Evolutionary conservation across 2,113 vertebrate species (phyloP).

Genomic region (Pelecanus crispus): DNA sequence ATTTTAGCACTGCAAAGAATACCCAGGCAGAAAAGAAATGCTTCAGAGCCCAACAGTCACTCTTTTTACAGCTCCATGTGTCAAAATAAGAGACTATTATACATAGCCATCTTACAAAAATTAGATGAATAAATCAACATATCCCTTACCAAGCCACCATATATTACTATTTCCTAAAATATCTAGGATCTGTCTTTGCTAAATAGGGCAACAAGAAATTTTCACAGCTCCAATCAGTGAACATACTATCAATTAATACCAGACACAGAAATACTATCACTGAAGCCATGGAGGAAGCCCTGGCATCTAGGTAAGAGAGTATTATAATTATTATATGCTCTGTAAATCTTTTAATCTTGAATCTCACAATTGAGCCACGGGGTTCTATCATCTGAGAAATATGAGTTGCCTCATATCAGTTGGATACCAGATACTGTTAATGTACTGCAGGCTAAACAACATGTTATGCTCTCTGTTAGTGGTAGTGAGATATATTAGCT

Average conservation of each 20-base stretch:
- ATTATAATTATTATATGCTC: not conserved
- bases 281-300: not conserved
- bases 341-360: slow-evolving; percentile 6
- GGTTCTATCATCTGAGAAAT: not conserved
- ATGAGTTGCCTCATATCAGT: not conserved
- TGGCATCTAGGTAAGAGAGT: not conserved
- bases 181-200: not conserved
- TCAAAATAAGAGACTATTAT: not conserved
- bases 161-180: not conserved
- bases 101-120: not conserved
- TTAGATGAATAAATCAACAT: not conserved
- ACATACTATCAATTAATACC: not conserved
- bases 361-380: not conserved
- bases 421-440: not conserved
- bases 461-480: not conserved
- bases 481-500: not conserved
- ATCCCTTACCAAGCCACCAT: not conserved
- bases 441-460: not conserved
- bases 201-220: not conserved
- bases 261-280: not conserved
- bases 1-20: not conserved
- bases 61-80: not conserved
- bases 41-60: not conserved
- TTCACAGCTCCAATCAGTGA: not conserved
- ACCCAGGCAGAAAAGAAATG: not conserved